A percentile compares a stretch with the other conserved stretches of the same genome.
Conservation (phyloP, 2,113 vertebrate species). For the Chloropsis cyanopogon region DNA sequence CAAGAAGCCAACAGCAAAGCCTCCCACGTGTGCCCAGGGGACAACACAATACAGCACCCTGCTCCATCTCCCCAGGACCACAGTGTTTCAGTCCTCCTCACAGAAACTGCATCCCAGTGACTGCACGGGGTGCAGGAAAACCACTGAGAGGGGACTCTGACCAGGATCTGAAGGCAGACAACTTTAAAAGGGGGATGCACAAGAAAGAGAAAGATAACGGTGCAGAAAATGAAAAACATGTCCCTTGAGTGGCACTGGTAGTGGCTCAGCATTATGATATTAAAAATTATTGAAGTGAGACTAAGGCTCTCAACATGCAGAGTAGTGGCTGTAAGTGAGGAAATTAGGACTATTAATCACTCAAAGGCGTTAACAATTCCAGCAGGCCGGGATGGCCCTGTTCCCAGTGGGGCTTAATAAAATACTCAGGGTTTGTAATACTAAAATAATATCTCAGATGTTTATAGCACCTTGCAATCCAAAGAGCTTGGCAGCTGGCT, state of each 20-base stretch:
- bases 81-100: neutral
- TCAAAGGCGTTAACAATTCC: conserved; percentile 55
- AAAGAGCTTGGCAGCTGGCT: neutral
- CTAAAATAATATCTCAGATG: conserved; percentile 45
- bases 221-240: neutral
- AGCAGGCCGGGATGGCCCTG: conserved; percentile 57
- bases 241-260: neutral
- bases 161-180: neutral
- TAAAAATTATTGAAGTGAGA: conserved; percentile 38
- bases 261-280: neutral
- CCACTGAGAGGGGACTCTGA: neutral
- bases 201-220: neutral
- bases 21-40: accelerated
- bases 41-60: no score
- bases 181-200: neutral
- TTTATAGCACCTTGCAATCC: conserved; percentile 39
- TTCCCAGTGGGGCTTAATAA: conserved; percentile 62
- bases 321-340: conserved; percentile 48
- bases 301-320: conserved; percentile 2
- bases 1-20: neutral
- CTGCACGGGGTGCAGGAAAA: accelerated
- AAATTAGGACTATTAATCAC: conserved; percentile 71
- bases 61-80: neutral
- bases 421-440: conserved; percentile 50
- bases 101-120: neutral